These are phyloP conservation scores for Glyptemys insculpta DNA, from an alignment of 2,797 vertebrate genomes.

Conservation along the genomic window DNA sequence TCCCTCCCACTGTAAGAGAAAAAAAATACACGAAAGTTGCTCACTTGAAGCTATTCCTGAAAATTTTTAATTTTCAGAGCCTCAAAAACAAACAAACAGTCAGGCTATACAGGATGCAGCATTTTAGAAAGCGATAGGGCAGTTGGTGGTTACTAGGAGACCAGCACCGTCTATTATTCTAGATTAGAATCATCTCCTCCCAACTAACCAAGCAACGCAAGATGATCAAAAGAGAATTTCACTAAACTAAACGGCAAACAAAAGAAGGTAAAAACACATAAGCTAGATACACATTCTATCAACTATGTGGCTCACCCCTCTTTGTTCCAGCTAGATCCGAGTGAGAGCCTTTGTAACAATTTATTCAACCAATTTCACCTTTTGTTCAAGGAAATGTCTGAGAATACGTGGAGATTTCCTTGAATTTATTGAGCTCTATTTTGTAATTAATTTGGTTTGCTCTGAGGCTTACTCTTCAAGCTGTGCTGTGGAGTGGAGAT, in stretches of 20 bases:
- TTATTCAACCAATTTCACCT: rapidly evolving
- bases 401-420: rapidly evolving
- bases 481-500: rapidly evolving
- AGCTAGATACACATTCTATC: rapidly evolving
- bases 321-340: rapidly evolving
- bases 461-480: rapidly evolving
- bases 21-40: neutral
- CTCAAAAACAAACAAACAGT: neutral
- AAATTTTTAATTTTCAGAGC: neutral
- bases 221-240: neutral
- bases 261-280: rapidly evolving
- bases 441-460: rapidly evolving
- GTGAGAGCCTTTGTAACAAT: rapidly evolving
- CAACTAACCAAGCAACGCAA: neutral
- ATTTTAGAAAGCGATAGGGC: conserved; percentile 25
- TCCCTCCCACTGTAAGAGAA: neutral
- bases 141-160: conserved; percentile 52
- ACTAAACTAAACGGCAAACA: neutral
- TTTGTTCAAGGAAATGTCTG: rapidly evolving
- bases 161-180: conserved; percentile 55
- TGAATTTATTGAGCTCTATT: rapidly evolving
- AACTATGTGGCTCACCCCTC: rapidly evolving
- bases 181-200: conserved; percentile 51
- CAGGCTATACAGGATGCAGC: conserved; percentile 48
- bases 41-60: neutral